Evolutionary conservation across 2,888 invertebrate genomes (phyloP), one percentile per base, ranked within the genome.

Genomic region (Archips xylosteana): DNA sequence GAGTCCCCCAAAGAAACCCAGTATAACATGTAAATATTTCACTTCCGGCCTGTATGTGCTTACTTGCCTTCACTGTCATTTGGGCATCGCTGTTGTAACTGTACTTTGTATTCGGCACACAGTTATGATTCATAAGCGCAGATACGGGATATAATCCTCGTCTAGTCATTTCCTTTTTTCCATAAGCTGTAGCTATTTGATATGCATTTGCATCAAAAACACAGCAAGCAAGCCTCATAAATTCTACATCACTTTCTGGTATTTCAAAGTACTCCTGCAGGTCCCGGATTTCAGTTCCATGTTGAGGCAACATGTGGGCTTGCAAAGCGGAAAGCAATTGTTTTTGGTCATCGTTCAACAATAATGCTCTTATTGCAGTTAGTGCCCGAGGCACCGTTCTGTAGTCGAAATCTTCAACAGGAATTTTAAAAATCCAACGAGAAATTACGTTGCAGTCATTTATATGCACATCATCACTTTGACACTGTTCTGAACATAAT

Each of bases 21-120:
- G 96, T 95, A 81, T 97, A 97, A 61, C 96, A 95, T 67, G 96
- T 95, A 65, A 95, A 96, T 76, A 97, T 94, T 88, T 97, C 96
- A 10, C 94, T 86, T 34, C 96, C 96, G 72, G 94, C 92, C 63
- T 86, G 84, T 75, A 97, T 96, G 8, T 93, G 89, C 72, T 94
- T 92, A 0, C 95, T 91, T 1, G 97, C 96, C 82, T 93, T 95
- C 0, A 96, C 94, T 42, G 95, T 91, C 95, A 97, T 95, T 79
- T 94, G 91, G 69, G 94, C 92, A 57, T 95, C 87, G 0, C 83
- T 84, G 79, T 96, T 95, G 79, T 96, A 96, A 67, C 94, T 94
- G 79, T 96, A 95, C 65, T 95, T 94, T 0, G 96, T 96, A 83
- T 97, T 97, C 5, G 97, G 96, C 39, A 94, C 88, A 83, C 97